A percentile compares a stretch with the other conserved stretches of the same genome.
phyloP scores from a whole-genome alignment of 2,888 invertebrate species.

The Perizoma flavofasciatum region DNA sequence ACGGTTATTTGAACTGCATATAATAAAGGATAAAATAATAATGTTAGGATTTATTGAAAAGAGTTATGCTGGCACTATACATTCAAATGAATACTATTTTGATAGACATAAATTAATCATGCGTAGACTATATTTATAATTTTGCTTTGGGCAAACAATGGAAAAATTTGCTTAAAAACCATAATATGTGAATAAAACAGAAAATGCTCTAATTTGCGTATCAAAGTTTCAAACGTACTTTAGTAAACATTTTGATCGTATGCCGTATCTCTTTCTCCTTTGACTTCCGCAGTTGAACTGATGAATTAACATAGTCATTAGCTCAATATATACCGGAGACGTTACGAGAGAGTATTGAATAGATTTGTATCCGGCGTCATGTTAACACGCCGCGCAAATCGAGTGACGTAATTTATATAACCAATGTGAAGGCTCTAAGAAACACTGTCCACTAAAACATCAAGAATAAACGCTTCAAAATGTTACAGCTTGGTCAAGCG shows the following conservation, averaged over 20 bases:
- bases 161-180: too few relatives aligned
- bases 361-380: slow-evolving; percentile 74
- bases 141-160: too few relatives aligned
- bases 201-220: slow-evolving; percentile 14
- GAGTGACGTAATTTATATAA: slow-evolving; percentile 81
- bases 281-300: slow-evolving; percentile 79
- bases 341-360: slow-evolving; percentile 81
- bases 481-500: not conserved
- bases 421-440: slow-evolving; percentile 74
- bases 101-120: too few relatives aligned
- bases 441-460: slow-evolving; percentile 11
- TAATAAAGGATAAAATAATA: too few relatives aligned
- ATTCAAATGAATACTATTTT: too few relatives aligned
- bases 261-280: slow-evolving; percentile 69
- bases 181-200: too few relatives aligned
- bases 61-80: too few relatives aligned
- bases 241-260: slow-evolving; percentile 76
- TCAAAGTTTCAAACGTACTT: slow-evolving; percentile 59
- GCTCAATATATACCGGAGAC: slow-evolving; percentile 82
- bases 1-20: not conserved
- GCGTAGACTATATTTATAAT: too few relatives aligned
- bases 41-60: too few relatives aligned
- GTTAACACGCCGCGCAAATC: slow-evolving; percentile 65
- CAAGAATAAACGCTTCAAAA: not conserved
- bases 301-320: slow-evolving; percentile 79